A percentile compares a stretch with the other conserved stretches of the same genome.
Evolutionary conservation across 2,888 invertebrate species (phyloP).

Genomic region (Ligdia adustata): DNA sequence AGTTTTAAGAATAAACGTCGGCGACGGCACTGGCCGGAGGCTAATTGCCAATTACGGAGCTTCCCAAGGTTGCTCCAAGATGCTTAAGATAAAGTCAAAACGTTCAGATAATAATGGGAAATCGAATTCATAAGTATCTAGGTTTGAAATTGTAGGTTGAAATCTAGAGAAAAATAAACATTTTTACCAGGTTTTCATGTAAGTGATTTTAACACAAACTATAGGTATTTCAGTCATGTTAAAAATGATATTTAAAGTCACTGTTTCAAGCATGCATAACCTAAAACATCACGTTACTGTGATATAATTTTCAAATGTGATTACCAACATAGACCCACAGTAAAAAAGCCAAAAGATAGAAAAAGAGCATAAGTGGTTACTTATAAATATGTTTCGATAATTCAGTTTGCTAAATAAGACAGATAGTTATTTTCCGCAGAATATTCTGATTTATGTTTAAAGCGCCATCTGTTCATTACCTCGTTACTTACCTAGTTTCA

Average conservation of each 20-base stretch:
- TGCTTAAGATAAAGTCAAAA: conserved; percentile 40
- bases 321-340: no score
- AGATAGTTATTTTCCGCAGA: background rate
- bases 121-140: background rate
- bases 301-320: no score
- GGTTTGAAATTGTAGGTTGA: background rate
- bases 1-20: conserved; percentile 28
- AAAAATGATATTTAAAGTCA: no score
- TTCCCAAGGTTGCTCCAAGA: conserved; percentile 36
- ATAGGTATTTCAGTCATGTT: no score
- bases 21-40: conserved; percentile 37
- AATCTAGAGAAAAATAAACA: no score
- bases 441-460: conserved; percentile 24
- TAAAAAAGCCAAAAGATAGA: no score
- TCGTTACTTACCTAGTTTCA: conserved; percentile 86
- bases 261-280: no score
- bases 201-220: no score
- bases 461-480: conserved; percentile 61
- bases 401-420: background rate
- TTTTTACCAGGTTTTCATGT: no score
- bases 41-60: conserved; percentile 61
- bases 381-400: no score
- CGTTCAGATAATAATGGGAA: conserved; percentile 22
- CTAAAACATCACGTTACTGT: no score
- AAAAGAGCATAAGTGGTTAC: no score